Base-by-base conservation (phyloP, 2,113 vertebrate genomes). In the Nyctereutes procyonoides region DNA sequence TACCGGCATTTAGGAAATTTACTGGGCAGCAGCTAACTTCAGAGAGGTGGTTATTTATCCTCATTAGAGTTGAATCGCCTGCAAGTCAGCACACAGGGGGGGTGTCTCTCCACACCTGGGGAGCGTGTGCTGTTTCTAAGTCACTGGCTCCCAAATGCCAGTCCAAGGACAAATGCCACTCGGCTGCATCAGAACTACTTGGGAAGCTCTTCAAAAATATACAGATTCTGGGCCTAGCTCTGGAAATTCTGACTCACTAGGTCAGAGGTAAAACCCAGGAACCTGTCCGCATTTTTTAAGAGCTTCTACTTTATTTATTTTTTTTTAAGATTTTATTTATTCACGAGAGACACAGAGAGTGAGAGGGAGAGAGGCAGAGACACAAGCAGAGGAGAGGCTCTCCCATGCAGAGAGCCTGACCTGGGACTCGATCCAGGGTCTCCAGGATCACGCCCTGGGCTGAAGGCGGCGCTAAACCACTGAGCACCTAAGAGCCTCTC, bases 31-130 rank as follows among this genome's bases (percentile, higher is more conserved):
- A 74, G 28, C 51, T 55, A 38, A 53, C 88, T 38, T 62, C 22
- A 74, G 67, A 82, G 62, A 90, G 26, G n/a, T 60, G 80, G 69
- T 77, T 83, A 96, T 94, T 97, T 65, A 93, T 98, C 69, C 73
- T 97, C 84, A 83, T 96, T 84, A 93, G 30, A 62, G 28, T 20
- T 65, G 43, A 43, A 28, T 32, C 0, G 17, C 26, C 35, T 1
- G 11, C 56, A 10, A 43, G 35, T 62, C 91, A 28, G 65, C 28
- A n/a, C 28, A 67, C 60, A 10, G 24, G 10, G 69, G 2, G 19
- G 26, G 24, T 35, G 2, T 51, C 79, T 87, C 62, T 74, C 87
- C 56, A 74, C 71, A 56, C 26, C 32, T 17, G 20, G 32, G 48
- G 48, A 71, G 43, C 48, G 11, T 0, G 0, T n/a, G 35, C 19